Base-by-base conservation (phyloP, 1,140 invertebrate genomes). In the Aphelenchoides avenae region DNA sequence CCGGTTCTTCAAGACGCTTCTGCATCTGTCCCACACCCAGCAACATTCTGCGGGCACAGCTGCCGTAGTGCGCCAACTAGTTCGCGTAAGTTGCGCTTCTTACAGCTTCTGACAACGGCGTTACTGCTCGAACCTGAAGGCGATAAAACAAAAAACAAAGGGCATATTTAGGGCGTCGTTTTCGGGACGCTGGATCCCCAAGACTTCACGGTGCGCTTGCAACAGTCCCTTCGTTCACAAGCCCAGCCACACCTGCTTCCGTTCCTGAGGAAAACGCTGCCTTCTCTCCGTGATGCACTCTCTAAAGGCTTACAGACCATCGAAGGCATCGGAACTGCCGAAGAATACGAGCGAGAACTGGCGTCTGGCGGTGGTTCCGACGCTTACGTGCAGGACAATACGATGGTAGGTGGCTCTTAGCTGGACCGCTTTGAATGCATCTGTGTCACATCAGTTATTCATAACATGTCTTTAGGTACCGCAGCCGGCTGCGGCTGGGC, bases 151-250 rank as follows among this genome's bases (percentile, higher is more conserved):
- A 43, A 6, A 11, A 49, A 41, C n/a, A n/a, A 18, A 49, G n/a
- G n/a, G n/a, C 22, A 52, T 54, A 18, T 52, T 52, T 53, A 52
- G 51, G 51, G 26, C 55, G 49, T 52, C 34, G 51, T 52, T 39
- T 54, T 24, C 55, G 51, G 43, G 13, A n/a, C 15, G 13, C 29
- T 52, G 5, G 7, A 40, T n/a, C 51, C 51, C n/a, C 42, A 52
- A 20, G 20, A 52, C n/a, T 52, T 52, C 29, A 52, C 51, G 20
- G 15, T n/a, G 49, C 13, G 5, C 5, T 30, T 52, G 41, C 51
- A 52, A 27, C 3, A 31, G 20, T 24, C 51, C 18, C 51, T 52
- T 3, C 20, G 27, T 15, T 52, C 51, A 15, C 44, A 18, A 26
- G 51, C 51, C 3, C 51, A 52, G 51, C 24, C 13, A 11, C 49